phyloP scores from a whole-genome alignment of 1,140 invertebrate species.

The Oedothorax gibbosus region DNA sequence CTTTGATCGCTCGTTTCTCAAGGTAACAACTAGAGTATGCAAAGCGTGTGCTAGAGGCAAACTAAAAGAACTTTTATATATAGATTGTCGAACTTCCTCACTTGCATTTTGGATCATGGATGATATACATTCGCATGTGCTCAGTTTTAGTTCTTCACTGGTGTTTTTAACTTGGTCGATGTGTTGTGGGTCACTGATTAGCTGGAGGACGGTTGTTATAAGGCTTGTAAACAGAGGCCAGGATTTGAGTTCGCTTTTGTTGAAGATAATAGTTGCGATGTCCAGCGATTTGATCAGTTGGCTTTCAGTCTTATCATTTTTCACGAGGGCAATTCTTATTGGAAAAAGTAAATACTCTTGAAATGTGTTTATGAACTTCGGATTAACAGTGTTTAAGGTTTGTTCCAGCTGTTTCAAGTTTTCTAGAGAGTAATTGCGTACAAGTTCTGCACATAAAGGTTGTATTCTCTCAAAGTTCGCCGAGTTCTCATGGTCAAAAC shows the following conservation, averaged over 20 bases:
- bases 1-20: conserved; percentile 35
- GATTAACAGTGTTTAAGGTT: too few species aligned
- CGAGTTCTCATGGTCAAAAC: too few species aligned
- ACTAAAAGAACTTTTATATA: conserved; percentile 7
- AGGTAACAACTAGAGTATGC: neutral
- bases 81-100: neutral
- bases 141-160: conserved; percentile 35
- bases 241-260: neutral
- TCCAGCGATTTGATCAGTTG: conserved; percentile 1
- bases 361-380: neutral
- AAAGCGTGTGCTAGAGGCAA: conserved; percentile 22
- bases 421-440: too few species aligned
- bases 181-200: neutral
- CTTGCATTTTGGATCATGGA: conserved; percentile 12
- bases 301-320: conserved; percentile 4
- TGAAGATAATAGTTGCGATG: conserved; percentile 2
- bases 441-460: too few species aligned
- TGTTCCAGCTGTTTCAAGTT: too few species aligned
- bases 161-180: neutral
- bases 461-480: too few species aligned
- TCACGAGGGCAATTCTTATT: neutral
- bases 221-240: neutral
- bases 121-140: conserved; percentile 2
- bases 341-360: conserved; percentile 34
- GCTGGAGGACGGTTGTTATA: neutral